Conservation (phyloP, 2,113 vertebrate genomes). For the Mobula hypostoma region DNA sequence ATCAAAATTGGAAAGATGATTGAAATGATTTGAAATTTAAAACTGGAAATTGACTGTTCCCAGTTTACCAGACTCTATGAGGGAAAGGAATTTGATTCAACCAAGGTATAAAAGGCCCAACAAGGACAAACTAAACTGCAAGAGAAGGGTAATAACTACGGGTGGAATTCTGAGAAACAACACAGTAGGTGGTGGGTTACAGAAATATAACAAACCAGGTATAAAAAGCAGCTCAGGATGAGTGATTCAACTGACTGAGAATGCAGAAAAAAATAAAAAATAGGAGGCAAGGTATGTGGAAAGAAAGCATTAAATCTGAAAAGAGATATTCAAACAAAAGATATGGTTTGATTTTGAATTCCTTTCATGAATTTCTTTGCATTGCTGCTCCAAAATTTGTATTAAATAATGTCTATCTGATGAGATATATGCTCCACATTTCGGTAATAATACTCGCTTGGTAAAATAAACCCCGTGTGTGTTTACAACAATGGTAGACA, state of each 20-base stretch:
- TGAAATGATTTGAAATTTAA: too few species aligned
- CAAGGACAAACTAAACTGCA: conserved; percentile 5
- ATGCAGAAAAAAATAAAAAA: neutral
- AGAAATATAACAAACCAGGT: neutral
- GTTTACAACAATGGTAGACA: neutral
- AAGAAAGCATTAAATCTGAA: neutral
- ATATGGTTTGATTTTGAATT: neutral
- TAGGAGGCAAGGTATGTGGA: neutral
- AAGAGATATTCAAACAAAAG: neutral
- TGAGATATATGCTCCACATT: neutral
- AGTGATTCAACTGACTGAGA: neutral
- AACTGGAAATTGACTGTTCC: too few species aligned
- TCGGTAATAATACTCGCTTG: neutral
- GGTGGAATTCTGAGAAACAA: neutral
- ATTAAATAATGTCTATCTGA: neutral
- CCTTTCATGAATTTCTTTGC: neutral
- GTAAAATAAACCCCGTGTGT: neutral
- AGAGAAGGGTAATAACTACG: neutral
- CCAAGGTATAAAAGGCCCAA: neutral
- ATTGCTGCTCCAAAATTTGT: neutral
- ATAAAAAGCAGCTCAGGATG: neutral
- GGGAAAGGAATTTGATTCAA: conserved; percentile 11
- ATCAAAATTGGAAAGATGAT: too few species aligned
- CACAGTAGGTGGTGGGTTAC: neutral
- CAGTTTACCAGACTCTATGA: neutral